phyloP scores from a whole-genome alignment of 2,797 vertebrate genomes.

The Synaphobranchus kaupii region DNA sequence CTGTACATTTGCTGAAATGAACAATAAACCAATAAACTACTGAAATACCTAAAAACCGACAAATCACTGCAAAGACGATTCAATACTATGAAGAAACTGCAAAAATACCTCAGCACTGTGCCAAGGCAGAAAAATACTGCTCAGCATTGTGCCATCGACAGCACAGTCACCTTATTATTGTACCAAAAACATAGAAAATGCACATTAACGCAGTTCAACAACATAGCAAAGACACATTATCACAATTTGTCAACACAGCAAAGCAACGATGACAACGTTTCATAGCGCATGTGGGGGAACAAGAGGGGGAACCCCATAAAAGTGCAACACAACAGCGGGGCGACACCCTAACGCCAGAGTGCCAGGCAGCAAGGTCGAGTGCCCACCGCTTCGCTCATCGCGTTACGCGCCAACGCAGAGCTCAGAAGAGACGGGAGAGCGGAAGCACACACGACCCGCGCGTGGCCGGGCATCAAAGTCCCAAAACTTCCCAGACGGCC shows the following conservation, averaged over 20 bases:
- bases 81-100: not conserved
- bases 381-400: not conserved
- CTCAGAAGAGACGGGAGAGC: slow-evolving; percentile 4
- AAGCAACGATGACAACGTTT: not conserved
- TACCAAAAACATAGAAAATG: not conserved
- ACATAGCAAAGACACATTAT: not conserved
- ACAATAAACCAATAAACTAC: no score
- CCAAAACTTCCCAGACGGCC: slow-evolving; percentile 28
- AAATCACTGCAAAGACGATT: no score
- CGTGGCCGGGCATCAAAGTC: slow-evolving; percentile 26
- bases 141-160: not conserved
- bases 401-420: slow-evolving; percentile 19
- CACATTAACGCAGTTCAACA: not conserved
- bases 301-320: not conserved
- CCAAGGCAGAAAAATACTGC: not conserved
- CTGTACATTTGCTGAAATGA: no score
- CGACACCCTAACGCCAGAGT: not conserved
- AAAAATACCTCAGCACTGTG: not conserved
- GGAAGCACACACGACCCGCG: slow-evolving; percentile 10
- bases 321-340: not conserved
- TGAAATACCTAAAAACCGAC: no score
- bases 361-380: not conserved
- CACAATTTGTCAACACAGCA: not conserved
- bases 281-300: no score
- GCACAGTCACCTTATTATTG: not conserved